A percentile compares a stretch with the other conserved stretches of the same genome.
phyloP scores from a whole-genome alignment of 2,797 vertebrate species.

The Cossypha polioptera region DNA sequence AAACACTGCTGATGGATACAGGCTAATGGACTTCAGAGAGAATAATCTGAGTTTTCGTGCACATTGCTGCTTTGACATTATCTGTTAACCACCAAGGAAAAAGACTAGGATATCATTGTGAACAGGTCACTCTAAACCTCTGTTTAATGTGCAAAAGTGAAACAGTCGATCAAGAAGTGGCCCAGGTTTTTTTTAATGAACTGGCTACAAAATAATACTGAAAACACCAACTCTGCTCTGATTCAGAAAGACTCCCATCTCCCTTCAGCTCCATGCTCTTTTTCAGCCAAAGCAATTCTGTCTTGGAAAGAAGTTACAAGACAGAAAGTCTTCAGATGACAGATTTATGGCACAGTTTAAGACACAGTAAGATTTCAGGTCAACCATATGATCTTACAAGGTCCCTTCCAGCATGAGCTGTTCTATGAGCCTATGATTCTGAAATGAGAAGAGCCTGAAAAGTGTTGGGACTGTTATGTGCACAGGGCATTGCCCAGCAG shows the following conservation, averaged over 20 bases:
- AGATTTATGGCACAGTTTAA: not conserved
- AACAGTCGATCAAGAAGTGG: accelerated
- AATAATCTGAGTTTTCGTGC: not conserved
- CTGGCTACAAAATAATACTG: not conserved
- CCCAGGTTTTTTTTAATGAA: not conserved
- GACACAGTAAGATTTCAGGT: not conserved
- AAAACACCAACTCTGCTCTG: not conserved
- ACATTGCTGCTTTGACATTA: not conserved
- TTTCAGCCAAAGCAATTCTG: not conserved
- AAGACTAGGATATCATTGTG: not conserved
- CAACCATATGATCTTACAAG: not conserved
- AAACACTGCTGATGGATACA: not conserved
- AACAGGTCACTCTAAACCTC: not conserved
- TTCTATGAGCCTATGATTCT: not conserved
- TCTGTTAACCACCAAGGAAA: not conserved
- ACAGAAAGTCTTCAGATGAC: not conserved
- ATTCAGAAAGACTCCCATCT: not conserved
- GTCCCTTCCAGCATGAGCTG: not conserved
- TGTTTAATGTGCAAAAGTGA: not conserved
- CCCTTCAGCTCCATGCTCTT: not conserved
- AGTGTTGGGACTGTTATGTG: not conserved
- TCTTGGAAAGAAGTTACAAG: not conserved
- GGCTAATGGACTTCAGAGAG: not conserved
- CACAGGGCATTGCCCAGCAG: not conserved
- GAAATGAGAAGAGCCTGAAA: not conserved